Evolutionary conservation across 2,797 vertebrate species (phyloP), one percentile per base, ranked within the genome.

Genomic region (Knipowitschia caucasica): DNA sequence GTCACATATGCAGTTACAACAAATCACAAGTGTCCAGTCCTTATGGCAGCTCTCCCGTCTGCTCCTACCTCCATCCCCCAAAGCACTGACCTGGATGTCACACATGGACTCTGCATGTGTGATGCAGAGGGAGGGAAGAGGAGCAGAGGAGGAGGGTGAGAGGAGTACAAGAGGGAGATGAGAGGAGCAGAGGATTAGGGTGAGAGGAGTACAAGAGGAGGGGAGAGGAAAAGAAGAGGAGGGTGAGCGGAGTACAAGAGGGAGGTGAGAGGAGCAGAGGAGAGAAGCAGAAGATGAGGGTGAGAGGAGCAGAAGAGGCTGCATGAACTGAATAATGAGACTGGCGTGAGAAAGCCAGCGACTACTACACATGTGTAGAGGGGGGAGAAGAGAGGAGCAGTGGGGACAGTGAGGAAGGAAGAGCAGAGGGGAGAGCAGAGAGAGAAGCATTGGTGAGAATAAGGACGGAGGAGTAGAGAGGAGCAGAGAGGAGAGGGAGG

Each of bases 1-100:
- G 9, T 50, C 62, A 63, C 11, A 2, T 64, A 45, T 49, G 7
- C 24, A 26, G 9, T 15, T 6, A 44, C 31, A 50, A 45, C 39
- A 64, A 62, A 69, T 21, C 69, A 45, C 63, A 57, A 63, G 36
- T 52, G 33, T 35, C 42, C 54, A 59, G 59, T 45, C 77, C 77
- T 82, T 56, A 71, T 69, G 74, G 75, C 59, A 70, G 73, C 62
- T 69, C 58, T 67, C 24, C 8, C 53, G 72, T 47, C 81, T 67
- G 70, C 42, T 73, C 75, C 71, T 73, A 75, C 64, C 62, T 81
- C 51, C 31, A 59, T 23, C 73, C 77, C 67, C 24, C 59, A 53
- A 82, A 57, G 25, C 50, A 38, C 64, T 85, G 86, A 87, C 81
- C 82, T 83, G 78, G 81, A 88, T 81, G 70, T 67, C 5, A 34